A percentile compares a stretch with the other conserved stretches of the same genome.
phyloP scores from a whole-genome alignment of 2,797 vertebrate species.

The Sebastes nivosus region DNA sequence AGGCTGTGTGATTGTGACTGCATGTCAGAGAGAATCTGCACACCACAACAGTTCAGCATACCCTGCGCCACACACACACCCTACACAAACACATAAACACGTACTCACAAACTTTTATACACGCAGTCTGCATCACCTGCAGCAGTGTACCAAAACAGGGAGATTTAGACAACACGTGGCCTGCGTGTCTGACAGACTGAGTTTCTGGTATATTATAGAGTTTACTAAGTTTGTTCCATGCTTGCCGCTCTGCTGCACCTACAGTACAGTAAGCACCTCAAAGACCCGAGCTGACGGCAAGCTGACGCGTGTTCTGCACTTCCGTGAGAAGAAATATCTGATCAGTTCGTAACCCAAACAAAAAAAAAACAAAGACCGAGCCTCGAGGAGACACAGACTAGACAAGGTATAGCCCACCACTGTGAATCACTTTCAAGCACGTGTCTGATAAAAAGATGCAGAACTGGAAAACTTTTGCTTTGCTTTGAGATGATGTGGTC shows the following conservation, averaged over 20 bases:
- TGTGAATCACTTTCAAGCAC: not conserved
- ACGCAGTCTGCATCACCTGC: slow-evolving; percentile 49
- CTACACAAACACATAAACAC: not conserved
- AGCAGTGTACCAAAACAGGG: slow-evolving; percentile 38
- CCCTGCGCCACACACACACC: not conserved
- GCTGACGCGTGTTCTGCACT: not conserved
- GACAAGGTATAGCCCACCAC: not conserved
- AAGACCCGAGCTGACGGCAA: not conserved
- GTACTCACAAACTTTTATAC: slow-evolving; percentile 31
- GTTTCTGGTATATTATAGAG: slow-evolving; percentile 6
- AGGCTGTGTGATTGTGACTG: slow-evolving; percentile 80
- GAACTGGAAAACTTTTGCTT: not conserved
- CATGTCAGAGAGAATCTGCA: slow-evolving; percentile 77
- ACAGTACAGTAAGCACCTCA: not conserved
- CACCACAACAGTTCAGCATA: slow-evolving; percentile 57
- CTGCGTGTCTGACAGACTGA: not conserved
- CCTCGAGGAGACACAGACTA: not conserved
- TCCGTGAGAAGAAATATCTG: not conserved
- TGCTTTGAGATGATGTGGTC: not conserved
- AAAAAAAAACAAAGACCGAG: not conserved
- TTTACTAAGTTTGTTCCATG: not conserved
- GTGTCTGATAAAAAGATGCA: not conserved
- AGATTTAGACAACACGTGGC: slow-evolving; percentile 21
- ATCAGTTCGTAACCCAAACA: not conserved
- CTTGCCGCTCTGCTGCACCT: slow-evolving; percentile 6